Percentiles rank a stretch among this genome's conserved stretches.
phyloP scores from a whole-genome alignment of 2,113 vertebrate species.

The Hemiscyllium ocellatum region DNA sequence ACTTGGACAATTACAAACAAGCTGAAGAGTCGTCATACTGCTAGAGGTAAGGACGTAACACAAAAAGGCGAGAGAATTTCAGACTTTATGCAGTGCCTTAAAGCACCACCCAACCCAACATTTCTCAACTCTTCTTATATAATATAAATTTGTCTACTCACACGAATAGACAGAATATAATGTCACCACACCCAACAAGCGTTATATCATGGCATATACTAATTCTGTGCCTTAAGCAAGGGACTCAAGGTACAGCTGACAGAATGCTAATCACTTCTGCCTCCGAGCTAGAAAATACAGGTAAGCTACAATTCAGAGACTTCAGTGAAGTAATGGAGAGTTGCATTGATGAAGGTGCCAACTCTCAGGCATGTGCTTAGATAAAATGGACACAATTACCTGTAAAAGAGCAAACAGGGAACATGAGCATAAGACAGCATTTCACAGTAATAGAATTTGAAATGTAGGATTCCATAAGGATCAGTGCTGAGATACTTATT shows the following conservation, averaged over 20 bases:
- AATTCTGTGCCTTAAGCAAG: not conserved
- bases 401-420: not conserved
- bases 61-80: not conserved
- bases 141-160: no score
- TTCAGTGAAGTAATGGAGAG: not conserved
- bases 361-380: not conserved
- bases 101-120: not conserved
- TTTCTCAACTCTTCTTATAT: not conserved
- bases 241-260: not conserved
- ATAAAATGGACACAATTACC: not conserved
- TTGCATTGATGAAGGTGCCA: not conserved
- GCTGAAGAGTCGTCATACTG: not conserved
- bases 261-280: not conserved
- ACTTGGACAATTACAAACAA: not conserved
- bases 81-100: conserved; percentile 1
- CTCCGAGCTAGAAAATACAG: not conserved
- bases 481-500: not conserved
- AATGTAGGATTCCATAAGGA: not conserved
- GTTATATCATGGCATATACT: not conserved
- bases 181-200: not conserved
- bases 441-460: no score
- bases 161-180: not conserved
- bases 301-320: not conserved
- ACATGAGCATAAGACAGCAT: not conserved
- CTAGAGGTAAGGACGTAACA: not conserved